Conservation (phyloP, 2,888 invertebrate species). For the Euspilapteryx auroguttella region DNA sequence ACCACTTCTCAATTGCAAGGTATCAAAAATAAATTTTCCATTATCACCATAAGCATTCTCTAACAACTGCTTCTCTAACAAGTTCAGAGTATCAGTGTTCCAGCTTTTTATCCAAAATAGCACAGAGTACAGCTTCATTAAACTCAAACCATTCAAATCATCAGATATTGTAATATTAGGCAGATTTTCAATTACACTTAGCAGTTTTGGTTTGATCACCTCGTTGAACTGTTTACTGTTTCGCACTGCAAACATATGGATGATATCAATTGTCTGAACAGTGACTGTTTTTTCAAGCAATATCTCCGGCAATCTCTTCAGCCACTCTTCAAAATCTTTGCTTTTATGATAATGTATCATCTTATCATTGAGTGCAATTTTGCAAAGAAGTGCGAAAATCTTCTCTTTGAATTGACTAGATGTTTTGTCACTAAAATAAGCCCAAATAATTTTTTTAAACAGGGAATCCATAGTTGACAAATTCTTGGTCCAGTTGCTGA, state of each 20-base stretch:
- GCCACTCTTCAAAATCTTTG: slow-evolving; percentile 48
- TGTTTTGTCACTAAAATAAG: slow-evolving; percentile 27
- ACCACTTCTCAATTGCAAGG: slow-evolving; percentile 28
- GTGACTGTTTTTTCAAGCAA: slow-evolving; percentile 50
- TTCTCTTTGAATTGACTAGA: slow-evolving; percentile 26
- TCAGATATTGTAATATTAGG: slow-evolving; percentile 35
- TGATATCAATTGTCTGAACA: slow-evolving; percentile 51
- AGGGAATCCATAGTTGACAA: slow-evolving; percentile 25
- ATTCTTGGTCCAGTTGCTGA: slow-evolving; percentile 35
- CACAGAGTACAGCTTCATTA: slow-evolving; percentile 54
- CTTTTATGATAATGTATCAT: slow-evolving; percentile 30
- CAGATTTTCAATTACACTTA: slow-evolving; percentile 43
- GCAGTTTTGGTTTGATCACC: slow-evolving; percentile 37
- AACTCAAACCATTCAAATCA: slow-evolving; percentile 26
- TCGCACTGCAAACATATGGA: slow-evolving; percentile 61
- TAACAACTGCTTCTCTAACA: slow-evolving; percentile 35
- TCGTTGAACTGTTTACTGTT: slow-evolving; percentile 51
- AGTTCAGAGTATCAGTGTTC: slow-evolving; percentile 36
- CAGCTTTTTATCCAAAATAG: slow-evolving; percentile 53
- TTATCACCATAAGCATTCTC: slow-evolving; percentile 27
- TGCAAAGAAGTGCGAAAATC: slow-evolving; percentile 40
- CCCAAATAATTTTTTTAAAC: slow-evolving; percentile 33
- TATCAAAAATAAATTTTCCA: slow-evolving; percentile 39
- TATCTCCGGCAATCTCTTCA: slow-evolving; percentile 57
- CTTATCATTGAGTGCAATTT: slow-evolving; percentile 40